Evolutionary conservation across 2,888 invertebrate genomes (phyloP), one percentile per base, ranked within the genome.

Genomic region (Ephialtes manifestator): DNA sequence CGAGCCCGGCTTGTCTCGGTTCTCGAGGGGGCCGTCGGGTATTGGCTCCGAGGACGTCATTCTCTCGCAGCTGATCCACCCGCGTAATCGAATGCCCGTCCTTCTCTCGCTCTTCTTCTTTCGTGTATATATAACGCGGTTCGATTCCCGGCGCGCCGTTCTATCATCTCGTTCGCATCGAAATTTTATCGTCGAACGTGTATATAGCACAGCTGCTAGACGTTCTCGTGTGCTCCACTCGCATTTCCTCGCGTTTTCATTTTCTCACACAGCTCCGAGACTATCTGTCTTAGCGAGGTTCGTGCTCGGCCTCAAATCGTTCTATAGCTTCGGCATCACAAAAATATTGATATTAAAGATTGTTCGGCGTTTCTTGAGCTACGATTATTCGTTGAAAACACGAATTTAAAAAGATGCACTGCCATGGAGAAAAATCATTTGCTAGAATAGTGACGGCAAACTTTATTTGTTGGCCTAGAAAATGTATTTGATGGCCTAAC

Each of bases 1-100:
- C 39, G 35, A 4, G 51, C 53, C 43, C 55, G 72, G 53, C 70
- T 55, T 83, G 67, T 58, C 79, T 70, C 75, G 77, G 18, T 72
- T 71, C 71, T 58, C 80, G 46, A 53, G 74, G 74, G 58, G 48
- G 58, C 75, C 74, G 48, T 60, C 68, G 74, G 75, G 67, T 63
- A 84, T 81, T 86, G 75, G 81, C 75, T 76, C 68, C 67, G 75
- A 81, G 72, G 46, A 78, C 83, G 79, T 86, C 83, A 83, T 86
- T 85, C 81, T 76, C 78, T 60, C 82, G 77, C 87, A 87, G 87
- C 83, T 83, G 87, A 87, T 87, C 83, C 81, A 68, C 85, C 87
- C 85, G 68, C 85, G 85, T 85, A 86, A 85, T 83, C 75, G 75
- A 83, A 74, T 81, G 65, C 80, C 76, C 74, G 79, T 74, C 63